phyloP scores from a whole-genome alignment of 2,797 vertebrate genomes.

The Rhadinocentrus ornatus region DNA sequence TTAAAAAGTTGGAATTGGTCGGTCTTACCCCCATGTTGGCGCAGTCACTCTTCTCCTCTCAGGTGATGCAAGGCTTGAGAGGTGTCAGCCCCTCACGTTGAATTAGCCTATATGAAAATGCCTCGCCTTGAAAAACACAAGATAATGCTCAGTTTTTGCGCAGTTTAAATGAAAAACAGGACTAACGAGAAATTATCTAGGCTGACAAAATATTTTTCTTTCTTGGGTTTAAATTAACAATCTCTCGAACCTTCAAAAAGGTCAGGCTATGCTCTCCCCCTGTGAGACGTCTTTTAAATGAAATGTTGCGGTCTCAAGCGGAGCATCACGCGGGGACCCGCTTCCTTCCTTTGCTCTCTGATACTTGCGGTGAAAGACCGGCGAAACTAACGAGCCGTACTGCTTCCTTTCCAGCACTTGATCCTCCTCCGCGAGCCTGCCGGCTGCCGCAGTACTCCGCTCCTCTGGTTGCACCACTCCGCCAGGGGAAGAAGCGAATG shows the following conservation, averaged over 20 bases:
- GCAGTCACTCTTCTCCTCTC: constrained; percentile 81
- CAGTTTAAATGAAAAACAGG: constrained; percentile 16
- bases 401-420: constrained; percentile 57
- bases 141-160: constrained; percentile 45
- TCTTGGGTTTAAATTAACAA: constrained; percentile 46
- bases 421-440: constrained; percentile 76
- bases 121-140: constrained; percentile 67
- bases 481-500: constrained; percentile 64
- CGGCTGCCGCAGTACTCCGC: constrained; percentile 77
- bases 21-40: constrained; percentile 87
- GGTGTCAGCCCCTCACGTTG: constrained; percentile 75
- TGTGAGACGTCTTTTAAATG: constrained; percentile 70
- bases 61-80: constrained; percentile 84
- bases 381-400: constrained; percentile 70
- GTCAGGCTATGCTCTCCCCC: constrained; percentile 52
- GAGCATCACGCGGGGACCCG: constrained; percentile 81
- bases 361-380: constrained; percentile 80
- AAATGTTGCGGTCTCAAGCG: constrained; percentile 79
- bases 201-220: constrained; percentile 12
- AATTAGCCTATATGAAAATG: constrained; percentile 61
- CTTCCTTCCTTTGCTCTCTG: constrained; percentile 73
- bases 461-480: constrained; percentile 65
- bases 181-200: constrained; percentile 32
- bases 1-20: constrained; percentile 57
- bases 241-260: constrained; percentile 64